A percentile compares a stretch with the other conserved stretches of the same genome.
phyloP scores from a whole-genome alignment of 2,113 vertebrate genomes.

The Todiramphus chloris region DNA sequence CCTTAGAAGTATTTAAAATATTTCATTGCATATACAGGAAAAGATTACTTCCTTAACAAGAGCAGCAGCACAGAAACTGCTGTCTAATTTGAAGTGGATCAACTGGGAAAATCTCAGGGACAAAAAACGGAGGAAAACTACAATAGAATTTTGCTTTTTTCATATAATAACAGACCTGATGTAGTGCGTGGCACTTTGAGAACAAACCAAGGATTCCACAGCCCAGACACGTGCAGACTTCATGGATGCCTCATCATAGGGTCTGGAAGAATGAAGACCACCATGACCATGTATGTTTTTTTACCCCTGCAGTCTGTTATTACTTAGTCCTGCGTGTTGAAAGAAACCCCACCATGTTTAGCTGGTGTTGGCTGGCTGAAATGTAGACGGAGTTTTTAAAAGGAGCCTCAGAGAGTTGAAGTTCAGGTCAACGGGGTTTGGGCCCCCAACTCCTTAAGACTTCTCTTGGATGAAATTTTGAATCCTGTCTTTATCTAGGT shows the following conservation, averaged over 20 bases:
- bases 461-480: neutral
- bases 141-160: neutral
- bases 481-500: neutral
- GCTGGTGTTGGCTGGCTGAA: neutral
- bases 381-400: neutral
- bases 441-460: neutral
- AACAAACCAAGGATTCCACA: accelerated
- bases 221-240: neutral
- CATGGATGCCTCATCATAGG: neutral
- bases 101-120: neutral
- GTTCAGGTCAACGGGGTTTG: neutral
- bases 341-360: neutral
- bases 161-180: accelerated
- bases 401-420: neutral
- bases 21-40: neutral
- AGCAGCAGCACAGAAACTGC: neutral
- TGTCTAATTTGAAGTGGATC: neutral
- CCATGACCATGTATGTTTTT: neutral
- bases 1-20: neutral
- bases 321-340: neutral
- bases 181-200: neutral
- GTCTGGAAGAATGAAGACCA: neutral
- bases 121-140: neutral
- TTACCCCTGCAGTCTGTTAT: neutral
- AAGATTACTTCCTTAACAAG: neutral